These are phyloP conservation scores for Clanis bilineata DNA, from an alignment of 2,888 invertebrate species.

Conservation along the genomic window DNA sequence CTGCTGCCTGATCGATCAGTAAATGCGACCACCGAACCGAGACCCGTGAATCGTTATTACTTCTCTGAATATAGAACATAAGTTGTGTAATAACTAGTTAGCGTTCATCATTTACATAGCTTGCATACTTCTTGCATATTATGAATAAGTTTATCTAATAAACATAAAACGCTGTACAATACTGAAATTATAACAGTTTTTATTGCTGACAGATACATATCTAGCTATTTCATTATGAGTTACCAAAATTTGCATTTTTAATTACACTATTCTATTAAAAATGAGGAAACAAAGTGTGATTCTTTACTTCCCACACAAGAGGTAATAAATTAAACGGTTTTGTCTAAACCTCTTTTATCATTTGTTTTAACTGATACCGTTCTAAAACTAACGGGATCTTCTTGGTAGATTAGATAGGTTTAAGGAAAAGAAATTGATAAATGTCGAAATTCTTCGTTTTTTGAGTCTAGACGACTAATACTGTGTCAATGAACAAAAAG, in stretches of 20 bases:
- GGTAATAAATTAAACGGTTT: background rate
- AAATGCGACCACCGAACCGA: constrained; percentile 41
- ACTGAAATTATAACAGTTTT: background rate
- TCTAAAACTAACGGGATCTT: too few relatives aligned
- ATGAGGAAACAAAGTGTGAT: background rate
- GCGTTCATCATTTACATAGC: constrained; percentile 35
- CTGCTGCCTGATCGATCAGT: constrained; percentile 29
- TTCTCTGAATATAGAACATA: constrained; percentile 39
- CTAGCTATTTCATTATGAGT: background rate
- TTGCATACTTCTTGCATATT: constrained; percentile 14
- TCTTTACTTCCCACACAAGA: background rate
- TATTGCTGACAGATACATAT: constrained; percentile 2
- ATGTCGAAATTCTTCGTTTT: too few relatives aligned
- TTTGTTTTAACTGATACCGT: background rate
- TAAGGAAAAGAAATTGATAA: too few relatives aligned
- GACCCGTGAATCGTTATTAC: constrained; percentile 37
- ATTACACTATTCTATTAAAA: background rate
- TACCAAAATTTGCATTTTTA: background rate
- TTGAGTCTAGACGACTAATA: too few relatives aligned
- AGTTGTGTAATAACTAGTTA: constrained; percentile 35
- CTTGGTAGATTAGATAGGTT: too few relatives aligned
- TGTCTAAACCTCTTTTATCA: background rate
- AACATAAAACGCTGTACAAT: background rate
- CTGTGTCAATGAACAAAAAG: too few relatives aligned
- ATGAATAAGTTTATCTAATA: constrained; percentile 5